Conservation (phyloP, 2,113 vertebrate genomes). For the Zapornia atra region DNA sequence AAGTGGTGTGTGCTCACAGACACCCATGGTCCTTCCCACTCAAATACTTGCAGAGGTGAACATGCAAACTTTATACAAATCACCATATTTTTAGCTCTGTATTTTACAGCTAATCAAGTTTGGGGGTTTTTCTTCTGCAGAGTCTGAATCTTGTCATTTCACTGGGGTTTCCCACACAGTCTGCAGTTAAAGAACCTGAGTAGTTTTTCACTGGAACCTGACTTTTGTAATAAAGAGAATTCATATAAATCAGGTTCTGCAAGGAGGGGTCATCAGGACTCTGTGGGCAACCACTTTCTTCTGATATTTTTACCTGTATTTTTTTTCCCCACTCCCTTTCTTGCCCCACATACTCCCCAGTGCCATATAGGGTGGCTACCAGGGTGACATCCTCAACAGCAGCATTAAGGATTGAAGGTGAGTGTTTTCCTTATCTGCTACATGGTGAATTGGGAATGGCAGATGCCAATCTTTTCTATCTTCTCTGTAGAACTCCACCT, state of each 20-base stretch:
- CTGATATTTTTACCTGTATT: neutral
- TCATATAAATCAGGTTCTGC: neutral
- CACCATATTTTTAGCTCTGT: neutral
- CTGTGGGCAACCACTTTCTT: neutral
- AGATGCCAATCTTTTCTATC: neutral
- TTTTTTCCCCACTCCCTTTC: neutral
- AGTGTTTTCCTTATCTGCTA: neutral
- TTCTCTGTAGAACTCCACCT: neutral
- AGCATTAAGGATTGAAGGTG: neutral
- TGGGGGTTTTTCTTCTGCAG: neutral
- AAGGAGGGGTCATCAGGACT: neutral
- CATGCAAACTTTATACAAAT: neutral
- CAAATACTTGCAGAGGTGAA: neutral
- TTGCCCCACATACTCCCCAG: fast-evolving
- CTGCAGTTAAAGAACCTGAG: neutral
- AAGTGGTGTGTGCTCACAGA: neutral
- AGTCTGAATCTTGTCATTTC: neutral
- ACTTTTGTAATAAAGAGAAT: neutral
- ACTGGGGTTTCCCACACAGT: neutral
- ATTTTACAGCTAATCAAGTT: neutral
- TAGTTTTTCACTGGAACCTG: neutral
- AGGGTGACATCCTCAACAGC: neutral
- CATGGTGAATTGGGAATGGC: neutral
- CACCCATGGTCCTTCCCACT: neutral
- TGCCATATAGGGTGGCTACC: neutral